A percentile compares a stretch with the other conserved stretches of the same genome.
These are phyloP conservation scores for Bucco capensis DNA, from an alignment of 2,113 vertebrate genomes.

Conservation along the genomic window DNA sequence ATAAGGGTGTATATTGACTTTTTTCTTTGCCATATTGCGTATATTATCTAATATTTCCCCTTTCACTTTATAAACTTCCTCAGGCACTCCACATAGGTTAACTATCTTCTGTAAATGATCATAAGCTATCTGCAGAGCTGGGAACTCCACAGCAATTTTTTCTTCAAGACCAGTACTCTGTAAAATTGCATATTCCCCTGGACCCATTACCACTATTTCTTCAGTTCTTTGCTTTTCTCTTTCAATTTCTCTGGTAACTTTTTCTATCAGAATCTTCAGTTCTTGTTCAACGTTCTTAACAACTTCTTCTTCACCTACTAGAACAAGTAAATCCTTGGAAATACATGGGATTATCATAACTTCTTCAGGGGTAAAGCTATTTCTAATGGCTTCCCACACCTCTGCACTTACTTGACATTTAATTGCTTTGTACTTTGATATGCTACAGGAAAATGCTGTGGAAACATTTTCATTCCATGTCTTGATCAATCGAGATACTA, in stretches of 20 bases:
- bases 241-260: conserved; percentile 58
- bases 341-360: conserved; percentile 65
- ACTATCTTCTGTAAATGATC: conserved; percentile 23
- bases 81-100: conserved; percentile 70
- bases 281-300: conserved; percentile 50
- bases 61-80: conserved; percentile 75
- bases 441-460: conserved; percentile 47
- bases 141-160: conserved; percentile 12
- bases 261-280: conserved; percentile 61
- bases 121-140: conserved; percentile 71
- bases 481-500: conserved; percentile 56
- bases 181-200: conserved; percentile 72
- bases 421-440: conserved; percentile 69
- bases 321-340: conserved; percentile 30
- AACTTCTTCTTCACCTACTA: conserved; percentile 74
- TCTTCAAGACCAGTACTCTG: conserved; percentile 51
- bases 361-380: not conserved
- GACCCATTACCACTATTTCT: conserved; percentile 20
- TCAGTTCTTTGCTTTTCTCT: conserved; percentile 68
- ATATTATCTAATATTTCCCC: conserved; percentile 67
- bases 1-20: conserved; percentile 49
- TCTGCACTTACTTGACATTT: conserved; percentile 33
- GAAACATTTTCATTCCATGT: conserved; percentile 74
- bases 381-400: conserved; percentile 73
- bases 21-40: conserved; percentile 56